phyloP scores from a whole-genome alignment of 1,140 invertebrate genomes.

The Papilio polyxenes region DNA sequence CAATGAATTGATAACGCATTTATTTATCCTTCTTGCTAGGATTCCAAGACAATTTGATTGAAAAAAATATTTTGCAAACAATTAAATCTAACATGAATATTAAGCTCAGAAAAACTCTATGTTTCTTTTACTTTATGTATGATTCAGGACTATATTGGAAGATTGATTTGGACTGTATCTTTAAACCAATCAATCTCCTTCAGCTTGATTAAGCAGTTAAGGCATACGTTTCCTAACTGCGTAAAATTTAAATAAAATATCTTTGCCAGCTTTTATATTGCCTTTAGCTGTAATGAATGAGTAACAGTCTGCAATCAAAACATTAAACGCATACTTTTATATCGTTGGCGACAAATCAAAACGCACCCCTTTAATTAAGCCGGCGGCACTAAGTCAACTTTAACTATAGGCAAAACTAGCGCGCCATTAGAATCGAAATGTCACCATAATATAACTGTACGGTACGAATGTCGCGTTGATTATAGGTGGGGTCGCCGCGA shows the following conservation, averaged over 20 bases:
- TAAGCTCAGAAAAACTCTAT: not conserved
- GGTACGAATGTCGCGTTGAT: conserved; percentile 56
- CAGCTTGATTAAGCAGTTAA: not conserved
- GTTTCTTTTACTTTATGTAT: not conserved
- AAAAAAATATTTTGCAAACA: not conserved
- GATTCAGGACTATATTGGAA: not conserved
- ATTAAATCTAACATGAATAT: too few species aligned
- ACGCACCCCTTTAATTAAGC: conserved; percentile 76
- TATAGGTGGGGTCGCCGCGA: conserved; percentile 49
- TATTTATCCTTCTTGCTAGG: not conserved
- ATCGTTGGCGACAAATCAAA: conserved; percentile 71
- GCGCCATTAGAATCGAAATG: conserved; percentile 55
- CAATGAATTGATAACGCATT: conserved; percentile 18
- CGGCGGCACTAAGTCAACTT: conserved; percentile 71
- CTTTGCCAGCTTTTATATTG: not conserved
- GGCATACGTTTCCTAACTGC: not conserved
- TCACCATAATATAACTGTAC: conserved; percentile 57
- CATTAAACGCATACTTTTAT: conserved; percentile 49
- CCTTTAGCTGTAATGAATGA: not conserved
- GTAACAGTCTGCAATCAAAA: conserved; percentile 47
- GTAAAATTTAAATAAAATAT: not conserved
- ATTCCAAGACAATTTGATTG: not conserved
- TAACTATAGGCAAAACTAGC: conserved; percentile 67
- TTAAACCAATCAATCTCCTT: not conserved
- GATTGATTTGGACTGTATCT: not conserved